Evolutionary conservation across 2,888 invertebrate species (phyloP), one percentile per base, ranked within the genome.

Genomic region (Limnephilus rhombicus): DNA sequence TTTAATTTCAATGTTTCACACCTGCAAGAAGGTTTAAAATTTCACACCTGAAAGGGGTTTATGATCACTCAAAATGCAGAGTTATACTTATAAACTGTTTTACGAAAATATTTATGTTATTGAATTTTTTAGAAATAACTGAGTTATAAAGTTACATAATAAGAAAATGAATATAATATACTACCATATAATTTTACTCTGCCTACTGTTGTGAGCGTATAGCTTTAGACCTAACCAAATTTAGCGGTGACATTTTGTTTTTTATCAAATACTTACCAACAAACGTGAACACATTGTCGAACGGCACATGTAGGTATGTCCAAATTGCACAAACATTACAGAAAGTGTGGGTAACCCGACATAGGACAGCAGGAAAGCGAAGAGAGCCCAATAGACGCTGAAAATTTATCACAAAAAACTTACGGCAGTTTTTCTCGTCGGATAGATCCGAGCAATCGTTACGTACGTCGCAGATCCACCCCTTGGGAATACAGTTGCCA

Each of bases 401-500:
- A 86, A 45, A 86, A 86, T 9, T 29, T 37, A n/a, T 41, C 29
- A 29, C 2, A 45, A 86, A 68, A 91, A 24, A 97, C 97, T 97
- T 97, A 97, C 97, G 97, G 96, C 98, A 98, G 95, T 97, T 96
- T 94, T 96, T 96, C 95, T 98, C 98, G 95, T 98, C 98, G 81
- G 98, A 97, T 95, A 97, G 96, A 96, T 98, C 98, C 92, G 95
- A 95, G 95, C 98, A 98, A 96, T 98, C 98, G 94, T 96, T 96
- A 92, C 95, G 95, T 90, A 96, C 96, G 95, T 98, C 97, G 95
- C 98, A 98, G 94, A 96, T 96, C 94, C 96, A 95, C 94, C 95
- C 95, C 94, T 95, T 95, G 80, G 96, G 95, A 94, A 97, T 97
- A 94, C 97, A 96, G 94, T 96, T 96, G 94, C 97, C 97, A 94